A percentile compares a stretch with the other conserved stretches of the same genome.
Conservation (phyloP, 2,113 vertebrate genomes). For the Aramus guarauna region DNA sequence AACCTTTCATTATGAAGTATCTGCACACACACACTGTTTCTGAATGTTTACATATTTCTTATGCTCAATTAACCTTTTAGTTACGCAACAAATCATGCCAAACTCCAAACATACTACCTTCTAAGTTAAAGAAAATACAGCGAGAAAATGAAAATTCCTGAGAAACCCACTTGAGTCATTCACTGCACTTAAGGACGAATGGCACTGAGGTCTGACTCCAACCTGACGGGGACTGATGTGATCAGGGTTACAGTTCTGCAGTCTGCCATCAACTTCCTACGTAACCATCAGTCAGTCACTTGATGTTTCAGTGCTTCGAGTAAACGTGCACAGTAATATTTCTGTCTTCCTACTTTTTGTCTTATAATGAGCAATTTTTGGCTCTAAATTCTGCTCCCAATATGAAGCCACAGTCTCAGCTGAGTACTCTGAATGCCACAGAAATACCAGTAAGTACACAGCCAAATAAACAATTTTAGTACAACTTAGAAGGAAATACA, state of each 20-base stretch:
- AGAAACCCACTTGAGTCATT: neutral
- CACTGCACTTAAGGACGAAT: rapidly evolving
- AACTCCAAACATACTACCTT: neutral
- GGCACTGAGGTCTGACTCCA: neutral
- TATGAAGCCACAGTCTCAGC: neutral
- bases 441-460: neutral
- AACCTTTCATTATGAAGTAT: neutral
- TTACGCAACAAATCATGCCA: neutral
- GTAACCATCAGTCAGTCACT: neutral
- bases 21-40: neutral
- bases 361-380: neutral
- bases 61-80: neutral
- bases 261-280: neutral
- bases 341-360: neutral
- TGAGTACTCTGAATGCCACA: neutral
- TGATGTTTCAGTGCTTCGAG: neutral
- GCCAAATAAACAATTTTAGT: neutral
- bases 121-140: neutral
- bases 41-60: neutral
- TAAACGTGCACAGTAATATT: neutral
- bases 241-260: neutral
- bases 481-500: neutral
- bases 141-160: neutral
- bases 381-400: neutral
- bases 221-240: neutral